Conservation (phyloP, 2,888 invertebrate genomes). For the Ferrisia virgata region DNA sequence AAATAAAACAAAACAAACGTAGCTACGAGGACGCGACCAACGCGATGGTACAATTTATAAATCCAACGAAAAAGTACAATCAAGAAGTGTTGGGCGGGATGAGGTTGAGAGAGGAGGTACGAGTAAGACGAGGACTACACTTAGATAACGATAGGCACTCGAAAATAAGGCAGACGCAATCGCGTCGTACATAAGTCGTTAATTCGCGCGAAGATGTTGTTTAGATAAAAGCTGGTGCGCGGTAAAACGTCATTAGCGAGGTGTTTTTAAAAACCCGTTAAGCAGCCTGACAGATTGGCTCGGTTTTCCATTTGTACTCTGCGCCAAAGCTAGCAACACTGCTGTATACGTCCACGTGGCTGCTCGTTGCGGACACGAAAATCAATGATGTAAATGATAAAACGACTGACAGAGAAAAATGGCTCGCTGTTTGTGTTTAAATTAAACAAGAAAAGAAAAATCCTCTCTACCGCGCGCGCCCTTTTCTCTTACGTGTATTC, state of each 20-base stretch:
- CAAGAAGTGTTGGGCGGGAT: neutral
- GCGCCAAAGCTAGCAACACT: neutral
- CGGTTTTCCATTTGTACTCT: conserved; percentile 15
- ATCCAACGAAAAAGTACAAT: neutral
- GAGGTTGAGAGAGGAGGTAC: neutral
- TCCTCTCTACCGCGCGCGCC: neutral
- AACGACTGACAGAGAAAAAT: conserved; percentile 26
- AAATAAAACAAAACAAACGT: neutral
- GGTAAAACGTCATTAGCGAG: neutral
- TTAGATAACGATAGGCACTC: neutral
- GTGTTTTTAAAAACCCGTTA: conserved; percentile 20
- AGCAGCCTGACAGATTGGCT: conserved; percentile 20
- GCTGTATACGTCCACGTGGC: neutral
- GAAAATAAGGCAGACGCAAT: neutral
- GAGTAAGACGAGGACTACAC: neutral
- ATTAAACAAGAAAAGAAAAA: conserved; percentile 12
- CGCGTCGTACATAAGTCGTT: neutral
- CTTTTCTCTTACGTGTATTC: too few relatives aligned
- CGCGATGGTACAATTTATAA: neutral
- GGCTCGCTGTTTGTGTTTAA: conserved; percentile 8
- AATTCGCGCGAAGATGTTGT: conserved; percentile 21
- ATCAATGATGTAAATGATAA: conserved; percentile 28
- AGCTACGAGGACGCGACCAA: too few relatives aligned
- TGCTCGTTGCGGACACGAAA: conserved; percentile 4
- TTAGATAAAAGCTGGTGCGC: neutral